These are phyloP conservation scores for Cephalopholis sonnerati DNA, from an alignment of 2,113 vertebrate genomes.

Conservation along the genomic window DNA sequence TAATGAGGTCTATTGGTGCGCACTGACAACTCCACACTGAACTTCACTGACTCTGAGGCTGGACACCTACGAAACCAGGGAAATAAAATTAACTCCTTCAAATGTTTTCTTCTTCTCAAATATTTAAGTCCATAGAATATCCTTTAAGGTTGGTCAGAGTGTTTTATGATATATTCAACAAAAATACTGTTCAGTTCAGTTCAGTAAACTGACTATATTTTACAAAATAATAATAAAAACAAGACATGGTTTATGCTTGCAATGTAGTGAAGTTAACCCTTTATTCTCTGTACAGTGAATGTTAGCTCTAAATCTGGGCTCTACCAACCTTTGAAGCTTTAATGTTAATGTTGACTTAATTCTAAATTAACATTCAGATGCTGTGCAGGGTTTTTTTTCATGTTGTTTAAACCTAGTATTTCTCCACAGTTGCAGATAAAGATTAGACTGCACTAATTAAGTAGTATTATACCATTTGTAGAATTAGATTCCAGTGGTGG, in stretches of 20 bases:
- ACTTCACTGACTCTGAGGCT: constrained; percentile 30
- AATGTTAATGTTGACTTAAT: too few relatives aligned
- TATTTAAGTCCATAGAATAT: not conserved
- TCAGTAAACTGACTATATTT: not conserved
- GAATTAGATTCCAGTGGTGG: too few relatives aligned
- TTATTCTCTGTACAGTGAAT: not conserved
- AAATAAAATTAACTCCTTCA: not conserved
- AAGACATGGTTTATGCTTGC: not conserved
- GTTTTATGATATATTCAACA: not conserved
- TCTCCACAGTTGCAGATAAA: too few relatives aligned
- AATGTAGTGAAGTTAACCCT: not conserved
- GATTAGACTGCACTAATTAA: too few relatives aligned
- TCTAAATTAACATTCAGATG: too few relatives aligned
- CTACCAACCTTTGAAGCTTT: too few relatives aligned
- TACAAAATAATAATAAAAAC: not conserved
- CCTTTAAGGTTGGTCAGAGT: not conserved
- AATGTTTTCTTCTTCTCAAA: too few relatives aligned
- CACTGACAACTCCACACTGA: constrained; percentile 46
- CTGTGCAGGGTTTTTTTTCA: too few relatives aligned
- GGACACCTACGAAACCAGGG: constrained; percentile 27
- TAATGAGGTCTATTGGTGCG: constrained; percentile 70
- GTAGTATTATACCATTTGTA: too few relatives aligned
- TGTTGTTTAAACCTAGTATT: too few relatives aligned
- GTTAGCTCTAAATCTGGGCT: not conserved
- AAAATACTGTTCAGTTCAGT: too few relatives aligned